Base-by-base conservation (phyloP, 2,888 invertebrate genomes). In the Dolichomitus sp. region DNA sequence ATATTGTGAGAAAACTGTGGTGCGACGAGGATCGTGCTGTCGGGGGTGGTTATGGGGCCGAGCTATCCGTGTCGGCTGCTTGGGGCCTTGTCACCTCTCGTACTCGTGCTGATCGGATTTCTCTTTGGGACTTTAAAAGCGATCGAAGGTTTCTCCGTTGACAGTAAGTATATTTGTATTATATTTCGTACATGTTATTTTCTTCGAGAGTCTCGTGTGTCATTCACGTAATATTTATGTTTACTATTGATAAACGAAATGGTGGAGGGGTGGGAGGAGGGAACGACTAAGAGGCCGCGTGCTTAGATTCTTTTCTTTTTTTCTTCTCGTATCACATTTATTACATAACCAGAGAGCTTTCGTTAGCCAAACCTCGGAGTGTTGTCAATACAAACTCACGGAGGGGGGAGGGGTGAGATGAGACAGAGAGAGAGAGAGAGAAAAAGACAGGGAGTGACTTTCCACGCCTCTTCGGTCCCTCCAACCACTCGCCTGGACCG, bases 21-120 rank as follows among this genome's bases (percentile, higher is more conserved):
- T 72, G 85, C 73, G 86, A 85, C 85, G 81, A 82, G 83, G 74
- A 73, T 42, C 50, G 70, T 14, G 61, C 40, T 30, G 69, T 86
- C 86, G 87, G 89, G 89, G 90, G 88, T 88, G 91, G 90, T 88
- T 87, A 91, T 91, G 91, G 91, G 90, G 90, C 88, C 88, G 88
- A 88, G 86, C 78, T 86, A 78, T 84, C 72, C 79, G 83, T 81
- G 84, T 83, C 84, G 86, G 87, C 88, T 89, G 85, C 85, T 88
- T 81, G 75, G 89, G 84, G 86, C 90, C 84, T 86, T 85, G 81
- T 86, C 88, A 83, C 85, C 88, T 76, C 76, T 85, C 72, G 72
- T 87, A 81, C 85, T 90, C 77, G 83, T 87, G 57, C 45, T 87
- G 81, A 42, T 87, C 84, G 84, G 84, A 82, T 81, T 81, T 74